Evolutionary conservation across 1,140 invertebrate genomes (phyloP), one percentile per base, ranked within the genome.

Genomic region (Chionoecetes opilio): DNA sequence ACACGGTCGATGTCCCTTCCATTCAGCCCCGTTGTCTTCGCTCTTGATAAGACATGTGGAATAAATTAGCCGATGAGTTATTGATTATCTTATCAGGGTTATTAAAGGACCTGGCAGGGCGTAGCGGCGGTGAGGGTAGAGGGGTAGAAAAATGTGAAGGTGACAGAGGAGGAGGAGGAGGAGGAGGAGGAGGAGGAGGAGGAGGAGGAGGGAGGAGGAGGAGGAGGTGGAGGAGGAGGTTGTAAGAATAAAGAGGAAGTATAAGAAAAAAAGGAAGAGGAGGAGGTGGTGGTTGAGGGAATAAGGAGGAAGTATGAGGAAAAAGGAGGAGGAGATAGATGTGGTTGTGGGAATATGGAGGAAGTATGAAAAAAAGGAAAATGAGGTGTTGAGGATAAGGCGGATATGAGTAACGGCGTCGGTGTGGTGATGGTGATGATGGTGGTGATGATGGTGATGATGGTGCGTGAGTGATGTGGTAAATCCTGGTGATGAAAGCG

Each of bases 61-160:
- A 82, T 92, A 75, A 92, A 92, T 92, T 92, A 92, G 90, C 90
- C 32, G 90, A 92, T 92, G 90, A 92, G 75, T 82, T 92, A 92
- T 84, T 41, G 92, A 93, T 85, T 41, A 32, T 3, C 29, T 84
- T 35, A 84, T 41, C 35, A 85, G 92, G 34, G 34, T 35, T 88
- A 88, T 88, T 38, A 82, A 53, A 93, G 92, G 38, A 26, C 26
- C 82, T 29, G 92, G 41, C 34, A 26, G 26, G 26, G 32, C 32
- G n/a, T 53, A 34, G n/a, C 14, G 17, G 38, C 75, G 38, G 38
- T 29, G 21, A 75, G 5, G 32, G 37, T 41, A 0, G 85, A 87
- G 85, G 85, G 32, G 37, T 29, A 32, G 31, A 32, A 17, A 31
- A 32, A 32, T 26, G 41, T 29, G 41, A 26, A 41, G 34, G n/a